Evolutionary conservation across 53 echinoderm and acorn worm species (phyloP), one percentile per base, ranked within the genome.

Genomic region (Mesocentrotus franciscanus): DNA sequence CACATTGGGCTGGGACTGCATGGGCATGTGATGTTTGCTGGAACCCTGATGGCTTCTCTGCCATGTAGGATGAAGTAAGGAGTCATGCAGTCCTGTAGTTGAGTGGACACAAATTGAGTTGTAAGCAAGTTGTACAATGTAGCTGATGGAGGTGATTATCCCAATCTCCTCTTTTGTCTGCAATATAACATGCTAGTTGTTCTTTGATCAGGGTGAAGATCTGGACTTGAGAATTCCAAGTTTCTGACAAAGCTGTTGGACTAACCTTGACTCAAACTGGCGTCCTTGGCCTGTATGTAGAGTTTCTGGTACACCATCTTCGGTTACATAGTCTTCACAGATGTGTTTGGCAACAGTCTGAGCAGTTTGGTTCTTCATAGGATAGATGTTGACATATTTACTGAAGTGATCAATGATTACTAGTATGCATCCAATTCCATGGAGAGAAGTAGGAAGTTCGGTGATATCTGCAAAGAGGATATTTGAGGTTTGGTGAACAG

Each of bases 401-500:
- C 92, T 92, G 39, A 92, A 92, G 14, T 70, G 71, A 33, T 90
- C 75, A 7, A 90, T 62, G 71, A 72, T 13, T 7, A 95, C 95
- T 32, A 95, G 59, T 2, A 95, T 91, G 76, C 91, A 95, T 6
- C 79, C 22, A 59, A 76, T 74, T 27, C 95, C 90, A 5, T 61
- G 22, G 49, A 58, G 27, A 58, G 95, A 92, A 26, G 90, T 60
- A 1, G 94, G 91, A 15, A 90, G 92, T 36, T 96, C 96, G 4
- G 96, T 87, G 58, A 96, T 94, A 75, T 96, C 85, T 12, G 96
- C 85, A 42, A 83, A 95, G 6, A 96, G n/a, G 81, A n/a, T 91
- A 49, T 33, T 90, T 91, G 2, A 85, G 95, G 33, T 95, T 95
- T 2, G 95, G 95, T n/a, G 35, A 36, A 13, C 95, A 84, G 30